Conservation (phyloP, 2,797 vertebrate species). For the Adelosebastes latens region DNA sequence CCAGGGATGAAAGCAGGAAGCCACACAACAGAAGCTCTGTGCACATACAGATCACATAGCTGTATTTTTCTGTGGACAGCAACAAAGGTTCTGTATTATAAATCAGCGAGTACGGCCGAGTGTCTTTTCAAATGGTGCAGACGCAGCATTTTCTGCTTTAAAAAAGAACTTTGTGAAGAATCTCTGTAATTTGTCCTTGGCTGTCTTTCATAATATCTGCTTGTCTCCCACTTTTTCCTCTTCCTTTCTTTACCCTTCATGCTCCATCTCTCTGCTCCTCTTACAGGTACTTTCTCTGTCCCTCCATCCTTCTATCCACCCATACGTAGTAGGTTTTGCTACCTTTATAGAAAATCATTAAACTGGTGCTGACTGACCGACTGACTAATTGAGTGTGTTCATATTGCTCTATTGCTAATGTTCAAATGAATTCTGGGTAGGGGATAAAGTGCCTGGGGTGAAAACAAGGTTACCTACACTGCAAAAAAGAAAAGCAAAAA, state of each 20-base stretch:
- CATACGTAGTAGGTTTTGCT: constrained; percentile 66
- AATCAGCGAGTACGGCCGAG: neutral
- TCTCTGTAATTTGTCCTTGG: constrained; percentile 36
- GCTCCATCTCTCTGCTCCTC: neutral
- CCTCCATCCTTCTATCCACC: constrained; percentile 6
- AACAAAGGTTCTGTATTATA: neutral
- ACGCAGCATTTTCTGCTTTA: constrained; percentile 20
- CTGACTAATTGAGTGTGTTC: constrained; percentile 24
- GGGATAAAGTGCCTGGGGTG: neutral
- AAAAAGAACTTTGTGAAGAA: constrained; percentile 34
- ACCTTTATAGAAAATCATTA: constrained; percentile 79
- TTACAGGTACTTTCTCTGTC: neutral
- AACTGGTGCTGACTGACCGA: constrained; percentile 68
- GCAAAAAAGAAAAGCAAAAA: neutral
- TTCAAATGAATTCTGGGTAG: neutral
- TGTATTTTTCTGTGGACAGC: constrained; percentile 23
- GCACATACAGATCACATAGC: constrained; percentile 11
- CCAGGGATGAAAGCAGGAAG: constrained; percentile 37
- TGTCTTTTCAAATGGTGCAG: constrained; percentile 1
- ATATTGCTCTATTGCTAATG: constrained; percentile 2
- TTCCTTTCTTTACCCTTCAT: neutral
- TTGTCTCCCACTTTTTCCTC: neutral
- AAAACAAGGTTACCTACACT: neutral
- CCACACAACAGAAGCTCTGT: neutral
- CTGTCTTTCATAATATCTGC: constrained; percentile 27